Base-by-base conservation (phyloP, 2,113 vertebrate species). In the Scalopus aquaticus region DNA sequence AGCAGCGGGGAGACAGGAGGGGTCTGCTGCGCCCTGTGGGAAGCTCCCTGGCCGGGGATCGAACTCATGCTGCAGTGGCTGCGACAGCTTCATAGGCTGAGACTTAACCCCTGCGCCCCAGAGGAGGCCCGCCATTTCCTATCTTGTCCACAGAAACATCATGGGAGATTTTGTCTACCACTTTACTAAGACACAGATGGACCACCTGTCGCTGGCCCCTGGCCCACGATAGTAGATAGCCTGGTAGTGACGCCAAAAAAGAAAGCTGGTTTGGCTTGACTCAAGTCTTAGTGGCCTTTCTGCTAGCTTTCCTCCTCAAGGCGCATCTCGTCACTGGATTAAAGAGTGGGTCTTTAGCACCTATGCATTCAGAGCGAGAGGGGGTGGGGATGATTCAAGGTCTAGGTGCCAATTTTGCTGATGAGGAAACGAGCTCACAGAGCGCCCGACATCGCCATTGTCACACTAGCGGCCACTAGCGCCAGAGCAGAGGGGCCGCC, bases 371-470 rank as follows among this genome's bases (percentile, higher is more conserved):
- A 65, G 83, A 88, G 70, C 64, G 11, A 88, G 54, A 86, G 46
- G 20, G 28, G 46, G 51, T 60, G 54, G 69, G 35, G 51, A 70
- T 6, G 32, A 74, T 35, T 72, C 37, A 76, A 89, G 26, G 17
- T 69, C n/a, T 54, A 64, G n/a, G 70, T 79, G 49, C 51, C 32
- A 62, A 8, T 56, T 87, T 96, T 72, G 28, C 30, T 77, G 73
- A 81, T 70, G 44, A 91, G 24, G 37, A 90, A 95, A 95, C n/a
- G 49, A n/a, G n/a, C n/a, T n/a, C n/a, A n/a, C n/a, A n/a, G n/a
- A n/a, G n/a, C n/a, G n/a, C n/a, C n/a, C n/a, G n/a, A n/a, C n/a
- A n/a, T n/a, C n/a, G n/a, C n/a, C n/a, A n/a, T n/a, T n/a, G n/a
- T n/a, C n/a, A n/a, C n/a, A n/a, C n/a, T n/a, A n/a, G n/a, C n/a